Evolutionary conservation across 1,140 invertebrate genomes (phyloP).

Genomic region (Luehdorfia chinensis): DNA sequence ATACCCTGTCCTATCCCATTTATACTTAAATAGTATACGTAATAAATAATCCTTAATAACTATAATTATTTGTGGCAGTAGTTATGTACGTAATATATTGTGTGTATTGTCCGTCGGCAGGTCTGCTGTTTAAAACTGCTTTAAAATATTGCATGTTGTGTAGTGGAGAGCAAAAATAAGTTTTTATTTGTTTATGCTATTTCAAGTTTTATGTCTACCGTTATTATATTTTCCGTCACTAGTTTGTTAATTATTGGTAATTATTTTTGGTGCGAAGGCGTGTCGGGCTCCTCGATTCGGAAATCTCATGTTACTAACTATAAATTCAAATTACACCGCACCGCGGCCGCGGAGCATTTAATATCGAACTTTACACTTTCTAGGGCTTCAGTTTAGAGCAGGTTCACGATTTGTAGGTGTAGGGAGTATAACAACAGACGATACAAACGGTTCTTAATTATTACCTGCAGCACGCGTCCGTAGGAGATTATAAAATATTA

Average conservation of each 20-base stretch:
- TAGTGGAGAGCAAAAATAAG: constrained; percentile 57
- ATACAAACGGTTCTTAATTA: no score
- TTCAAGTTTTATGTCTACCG: constrained; percentile 44
- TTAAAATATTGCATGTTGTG: constrained; percentile 73
- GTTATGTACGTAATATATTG: constrained; percentile 60
- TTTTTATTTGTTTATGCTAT: constrained; percentile 71
- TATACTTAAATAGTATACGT: constrained; percentile 65
- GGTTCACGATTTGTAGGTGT: no score
- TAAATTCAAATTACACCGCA: no score
- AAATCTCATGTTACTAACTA: constrained; percentile 31
- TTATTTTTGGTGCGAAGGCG: constrained; percentile 44
- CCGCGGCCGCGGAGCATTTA: not conserved
- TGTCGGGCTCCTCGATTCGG: constrained; percentile 38
- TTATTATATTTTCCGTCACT: constrained; percentile 49
- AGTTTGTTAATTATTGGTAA: constrained; percentile 38
- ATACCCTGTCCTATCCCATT: constrained; percentile 61
- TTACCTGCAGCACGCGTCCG: no score
- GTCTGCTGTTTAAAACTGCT: constrained; percentile 49
- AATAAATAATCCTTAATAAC: constrained; percentile 49
- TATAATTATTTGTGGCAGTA: constrained; percentile 74
- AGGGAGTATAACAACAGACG: no score
- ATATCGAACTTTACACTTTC: not conserved
- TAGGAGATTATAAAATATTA: no score
- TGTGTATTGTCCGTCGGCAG: constrained; percentile 56
- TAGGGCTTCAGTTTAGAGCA: not conserved